Conservation (phyloP, 2,113 vertebrate species). For the Talpa occidentalis region DNA sequence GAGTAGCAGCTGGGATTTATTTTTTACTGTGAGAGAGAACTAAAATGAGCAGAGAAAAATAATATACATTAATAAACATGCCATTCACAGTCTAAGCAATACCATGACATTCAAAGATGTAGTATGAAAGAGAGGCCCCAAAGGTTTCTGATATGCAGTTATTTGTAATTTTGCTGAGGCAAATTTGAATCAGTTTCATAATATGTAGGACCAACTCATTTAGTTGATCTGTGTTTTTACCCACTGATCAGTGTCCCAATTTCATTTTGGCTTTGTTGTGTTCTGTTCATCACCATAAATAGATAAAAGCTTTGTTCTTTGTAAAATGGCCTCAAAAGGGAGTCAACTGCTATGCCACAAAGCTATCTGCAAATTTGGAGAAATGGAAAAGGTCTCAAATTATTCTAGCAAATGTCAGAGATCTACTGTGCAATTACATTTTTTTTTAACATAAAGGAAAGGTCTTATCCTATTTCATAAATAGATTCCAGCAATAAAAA, state of each 20-base stretch:
- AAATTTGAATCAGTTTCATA: neutral
- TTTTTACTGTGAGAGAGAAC: neutral
- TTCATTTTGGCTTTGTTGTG: neutral
- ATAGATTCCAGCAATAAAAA: conserved; percentile 61
- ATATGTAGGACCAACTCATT: neutral
- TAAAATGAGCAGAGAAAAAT: conserved; percentile 38
- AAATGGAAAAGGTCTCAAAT: conserved; percentile 64
- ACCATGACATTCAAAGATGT: neutral
- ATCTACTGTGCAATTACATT: conserved; percentile 56
- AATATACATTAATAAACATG: neutral
- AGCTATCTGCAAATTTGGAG: conserved; percentile 44
- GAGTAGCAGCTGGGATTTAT: neutral
- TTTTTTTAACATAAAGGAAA: conserved; percentile 57
- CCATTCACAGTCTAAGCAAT: neutral
- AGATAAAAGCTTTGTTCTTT: conserved; percentile 50
- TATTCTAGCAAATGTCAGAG: conserved; percentile 70
- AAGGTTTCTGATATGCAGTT: neutral
- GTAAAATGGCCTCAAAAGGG: conserved; percentile 27
- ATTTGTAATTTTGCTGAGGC: neutral
- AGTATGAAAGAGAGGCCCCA: neutral
- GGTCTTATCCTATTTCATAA: conserved; percentile 64
- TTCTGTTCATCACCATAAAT: neutral
- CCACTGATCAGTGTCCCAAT: neutral
- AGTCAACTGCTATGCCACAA: conserved; percentile 19
- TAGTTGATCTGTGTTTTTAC: neutral